These are phyloP conservation scores for Rhinolophus ferrumequinum DNA, from an alignment of 2,113 vertebrate genomes.

Conservation along the genomic window DNA sequence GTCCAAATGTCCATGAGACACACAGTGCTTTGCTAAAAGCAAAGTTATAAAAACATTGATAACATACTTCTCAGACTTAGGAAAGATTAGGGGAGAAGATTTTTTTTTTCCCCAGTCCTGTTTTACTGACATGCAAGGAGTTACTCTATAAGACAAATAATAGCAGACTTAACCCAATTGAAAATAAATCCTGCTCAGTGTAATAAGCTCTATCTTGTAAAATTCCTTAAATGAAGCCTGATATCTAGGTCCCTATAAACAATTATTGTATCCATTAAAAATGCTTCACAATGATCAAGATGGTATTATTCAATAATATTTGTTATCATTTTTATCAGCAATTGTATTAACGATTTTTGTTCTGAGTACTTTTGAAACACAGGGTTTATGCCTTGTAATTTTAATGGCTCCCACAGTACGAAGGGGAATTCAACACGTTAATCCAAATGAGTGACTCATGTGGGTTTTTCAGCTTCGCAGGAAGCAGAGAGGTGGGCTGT, in stretches of 20 bases:
- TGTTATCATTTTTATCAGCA: not conserved
- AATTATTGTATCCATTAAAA: not conserved
- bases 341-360: not conserved
- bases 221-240: not conserved
- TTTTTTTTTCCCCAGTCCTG: fast-evolving
- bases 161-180: not conserved
- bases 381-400: not conserved
- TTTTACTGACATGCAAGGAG: not conserved
- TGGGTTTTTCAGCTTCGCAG: not conserved
- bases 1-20: not conserved
- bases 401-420: not conserved
- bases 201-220: not conserved
- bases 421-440: not conserved
- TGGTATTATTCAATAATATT: not conserved
- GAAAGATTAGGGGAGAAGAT: not conserved
- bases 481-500: not conserved
- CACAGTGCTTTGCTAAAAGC: not conserved
- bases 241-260: not conserved
- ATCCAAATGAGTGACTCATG: not conserved
- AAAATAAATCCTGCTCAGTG: not conserved
- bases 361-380: not conserved
- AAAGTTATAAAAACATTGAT: not conserved
- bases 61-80: not conserved
- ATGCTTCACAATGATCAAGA: not conserved
- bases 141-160: not conserved